Percentiles rank a stretch among this genome's conserved stretches.
phyloP scores from a whole-genome alignment of 1,140 invertebrate genomes.

The Drosophila tsacasi region DNA sequence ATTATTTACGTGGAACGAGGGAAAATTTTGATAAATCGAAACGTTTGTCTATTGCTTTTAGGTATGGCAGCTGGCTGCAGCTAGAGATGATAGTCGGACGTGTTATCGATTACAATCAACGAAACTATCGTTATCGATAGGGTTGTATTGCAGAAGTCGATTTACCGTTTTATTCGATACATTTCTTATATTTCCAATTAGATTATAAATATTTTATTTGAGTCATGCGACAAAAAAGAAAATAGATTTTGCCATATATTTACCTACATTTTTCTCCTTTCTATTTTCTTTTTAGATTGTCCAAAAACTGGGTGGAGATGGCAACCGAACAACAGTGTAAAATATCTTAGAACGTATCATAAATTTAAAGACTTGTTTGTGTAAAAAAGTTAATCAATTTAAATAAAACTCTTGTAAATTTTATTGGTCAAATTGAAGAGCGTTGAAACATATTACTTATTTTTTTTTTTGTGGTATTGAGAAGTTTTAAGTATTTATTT shows the following conservation, averaged over 20 bases:
- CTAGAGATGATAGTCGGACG: slow-evolving; percentile 26
- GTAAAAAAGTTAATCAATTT: slow-evolving; percentile 67
- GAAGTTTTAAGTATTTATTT: no score
- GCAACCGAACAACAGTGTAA: slow-evolving; percentile 81
- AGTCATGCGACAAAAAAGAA: background rate
- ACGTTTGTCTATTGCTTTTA: slow-evolving; percentile 51
- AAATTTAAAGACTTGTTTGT: slow-evolving; percentile 58
- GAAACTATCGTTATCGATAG: slow-evolving; percentile 10
- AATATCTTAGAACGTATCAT: slow-evolving; percentile 43
- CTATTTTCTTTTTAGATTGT: slow-evolving; percentile 63
- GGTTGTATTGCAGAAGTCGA: background rate
- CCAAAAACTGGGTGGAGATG: slow-evolving; percentile 80
- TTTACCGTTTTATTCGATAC: slow-evolving; percentile 3
- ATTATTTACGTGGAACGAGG: slow-evolving; percentile 61
- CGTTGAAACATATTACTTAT: background rate
- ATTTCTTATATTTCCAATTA: background rate
- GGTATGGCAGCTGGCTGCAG: slow-evolving; percentile 58
- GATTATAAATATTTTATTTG: background rate
- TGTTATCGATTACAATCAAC: slow-evolving; percentile 28
- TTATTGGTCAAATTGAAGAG: background rate
- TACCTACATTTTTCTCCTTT: background rate
- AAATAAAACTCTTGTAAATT: slow-evolving; percentile 59
- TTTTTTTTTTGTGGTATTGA: no score
- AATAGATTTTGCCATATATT: background rate
- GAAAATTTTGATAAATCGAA: slow-evolving; percentile 43